phyloP scores from a whole-genome alignment of 2,888 invertebrate species.

The Pharmacophagus antenor region DNA sequence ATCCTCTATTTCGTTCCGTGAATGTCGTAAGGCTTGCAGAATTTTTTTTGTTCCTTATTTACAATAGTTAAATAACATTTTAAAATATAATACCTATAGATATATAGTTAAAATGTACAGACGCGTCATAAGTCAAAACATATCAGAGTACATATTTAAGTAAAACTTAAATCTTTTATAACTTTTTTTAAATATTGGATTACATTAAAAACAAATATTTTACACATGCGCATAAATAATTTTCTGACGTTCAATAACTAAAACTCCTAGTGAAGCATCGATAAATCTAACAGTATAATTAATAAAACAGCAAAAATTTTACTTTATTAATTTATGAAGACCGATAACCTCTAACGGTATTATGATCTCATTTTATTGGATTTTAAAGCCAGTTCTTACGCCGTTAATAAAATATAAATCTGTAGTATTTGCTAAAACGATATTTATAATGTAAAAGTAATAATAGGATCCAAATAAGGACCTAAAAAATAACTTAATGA shows the following conservation, averaged over 20 bases:
- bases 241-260: not conserved
- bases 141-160: not conserved
- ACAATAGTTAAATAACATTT: not conserved
- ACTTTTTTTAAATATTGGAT: no score
- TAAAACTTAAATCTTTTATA: no score
- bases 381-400: constrained; percentile 4
- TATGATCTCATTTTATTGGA: constrained; percentile 59
- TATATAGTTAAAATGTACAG: not conserved
- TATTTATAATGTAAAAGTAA: not conserved
- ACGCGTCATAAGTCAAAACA: not conserved
- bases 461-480: constrained; percentile 18
- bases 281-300: constrained; percentile 40
- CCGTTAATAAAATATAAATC: not conserved
- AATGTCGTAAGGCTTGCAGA: constrained; percentile 2
- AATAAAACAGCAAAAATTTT: constrained; percentile 47
- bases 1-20: constrained; percentile 8
- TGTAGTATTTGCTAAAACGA: not conserved
- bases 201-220: no score
- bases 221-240: no score
- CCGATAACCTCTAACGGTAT: constrained; percentile 71
- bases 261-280: constrained; percentile 39
- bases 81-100: no score
- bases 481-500: constrained; percentile 35
- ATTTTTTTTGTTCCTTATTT: not conserved
- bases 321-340: constrained; percentile 52